These are phyloP conservation scores for Solea solea DNA, from an alignment of 2,113 vertebrate genomes.

Conservation along the genomic window DNA sequence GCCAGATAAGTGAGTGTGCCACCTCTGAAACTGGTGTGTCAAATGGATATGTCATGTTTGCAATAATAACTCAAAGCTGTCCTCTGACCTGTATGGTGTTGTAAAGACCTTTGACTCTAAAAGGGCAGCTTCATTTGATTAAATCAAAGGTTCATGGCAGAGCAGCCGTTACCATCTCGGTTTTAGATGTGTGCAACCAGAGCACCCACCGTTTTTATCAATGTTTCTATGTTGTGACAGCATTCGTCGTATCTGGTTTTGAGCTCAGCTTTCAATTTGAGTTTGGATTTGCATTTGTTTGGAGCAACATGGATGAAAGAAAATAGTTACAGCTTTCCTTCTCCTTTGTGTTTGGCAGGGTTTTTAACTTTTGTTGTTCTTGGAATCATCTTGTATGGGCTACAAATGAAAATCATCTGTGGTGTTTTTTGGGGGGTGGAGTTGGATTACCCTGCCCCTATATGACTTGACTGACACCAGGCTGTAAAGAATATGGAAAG, in stretches of 20 bases:
- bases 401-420: slow-evolving; percentile 70
- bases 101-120: slow-evolving; percentile 26
- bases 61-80: slow-evolving; percentile 27
- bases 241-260: slow-evolving; percentile 56
- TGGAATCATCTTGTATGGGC: slow-evolving; percentile 52
- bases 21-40: slow-evolving; percentile 35
- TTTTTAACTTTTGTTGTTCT: slow-evolving; percentile 55
- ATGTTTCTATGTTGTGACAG: slow-evolving; percentile 56
- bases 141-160: not conserved
- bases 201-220: slow-evolving; percentile 21
- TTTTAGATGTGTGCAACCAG: slow-evolving; percentile 32
- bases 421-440: slow-evolving; percentile 20
- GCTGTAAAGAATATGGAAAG: slow-evolving; percentile 19
- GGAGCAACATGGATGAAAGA: slow-evolving; percentile 13
- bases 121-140: slow-evolving; percentile 28
- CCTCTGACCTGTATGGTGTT: slow-evolving; percentile 8
- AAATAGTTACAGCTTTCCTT: slow-evolving; percentile 27
- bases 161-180: slow-evolving; percentile 11
- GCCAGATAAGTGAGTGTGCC: slow-evolving; percentile 21
- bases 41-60: slow-evolving; percentile 44
- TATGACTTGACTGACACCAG: slow-evolving; percentile 53
- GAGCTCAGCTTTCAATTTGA: slow-evolving; percentile 42
- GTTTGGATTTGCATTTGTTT: slow-evolving; percentile 62
- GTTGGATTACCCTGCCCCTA: not conserved
- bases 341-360: slow-evolving; percentile 38